These are phyloP conservation scores for Hypothenemus hampei DNA, from an alignment of 1,140 invertebrate genomes.

Conservation along the genomic window DNA sequence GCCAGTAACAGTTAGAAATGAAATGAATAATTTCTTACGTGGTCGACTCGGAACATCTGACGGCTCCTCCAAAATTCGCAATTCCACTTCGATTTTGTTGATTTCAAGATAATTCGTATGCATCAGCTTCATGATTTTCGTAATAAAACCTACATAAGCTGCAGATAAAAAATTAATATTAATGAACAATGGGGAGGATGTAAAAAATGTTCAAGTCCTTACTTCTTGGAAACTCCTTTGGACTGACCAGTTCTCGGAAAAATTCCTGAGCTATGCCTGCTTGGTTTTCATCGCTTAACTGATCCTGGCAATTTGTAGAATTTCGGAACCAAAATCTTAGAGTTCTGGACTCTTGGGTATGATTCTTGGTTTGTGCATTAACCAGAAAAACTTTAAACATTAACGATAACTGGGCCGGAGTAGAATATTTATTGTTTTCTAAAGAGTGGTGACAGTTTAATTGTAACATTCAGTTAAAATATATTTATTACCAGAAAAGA, in stretches of 20 bases:
- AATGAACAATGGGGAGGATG: conserved; percentile 1
- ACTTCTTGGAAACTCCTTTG: conserved; percentile 95
- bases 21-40: conserved; percentile 62
- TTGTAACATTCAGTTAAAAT: too few relatives aligned
- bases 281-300: conserved; percentile 54
- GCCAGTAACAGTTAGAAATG: not conserved
- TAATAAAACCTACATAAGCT: conserved; percentile 99
- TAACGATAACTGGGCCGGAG: conserved; percentile 66
- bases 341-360: conserved; percentile 86
- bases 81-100: conserved; percentile 84
- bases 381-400: conserved; percentile 88
- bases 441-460: too few relatives aligned
- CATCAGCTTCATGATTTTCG: conserved; percentile 97
- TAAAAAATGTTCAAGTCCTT: conserved; percentile 29
- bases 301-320: conserved; percentile 50
- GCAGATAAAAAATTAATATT: conserved; percentile 43
- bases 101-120: conserved; percentile 81
- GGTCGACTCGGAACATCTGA: conserved; percentile 60
- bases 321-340: conserved; percentile 90
- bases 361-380: conserved; percentile 79
- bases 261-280: conserved; percentile 90
- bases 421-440: conserved; percentile 57
- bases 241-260: conserved; percentile 90
- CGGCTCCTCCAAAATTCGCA: conserved; percentile 78
- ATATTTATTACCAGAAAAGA: conserved; percentile 52